Evolutionary conservation across 2,888 invertebrate species (phyloP), one percentile per base, ranked within the genome.

Genomic region (Ceratothoa steindachneri): DNA sequence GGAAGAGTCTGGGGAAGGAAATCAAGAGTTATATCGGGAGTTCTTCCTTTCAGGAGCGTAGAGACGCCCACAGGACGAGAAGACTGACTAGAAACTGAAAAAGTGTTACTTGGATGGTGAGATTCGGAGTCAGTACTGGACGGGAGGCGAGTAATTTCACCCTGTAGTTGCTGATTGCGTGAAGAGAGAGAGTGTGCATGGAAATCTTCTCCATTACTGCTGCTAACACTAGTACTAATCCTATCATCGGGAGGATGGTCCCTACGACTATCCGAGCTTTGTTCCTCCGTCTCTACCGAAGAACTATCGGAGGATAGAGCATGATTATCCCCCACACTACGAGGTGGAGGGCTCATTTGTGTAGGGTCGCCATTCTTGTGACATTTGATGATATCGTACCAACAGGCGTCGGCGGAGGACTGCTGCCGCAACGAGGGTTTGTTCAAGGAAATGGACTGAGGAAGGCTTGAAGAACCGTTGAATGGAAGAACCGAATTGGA

Each of bases 361-460:
- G 60, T 12, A 24, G 60, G 28, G 70, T 68, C 30, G 30, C 66
- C n/a, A 66, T 41, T 28, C 51, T 27, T 19, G 52, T 69, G 52
- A 15, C 73, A 77, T 12, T 72, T 71, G 27, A 77, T 70, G n/a
- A 77, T 77, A 30, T 77, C 77, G 60, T 77, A 77, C 77, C 77
- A 77, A 31, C 73, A 77, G 22, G 22, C 60, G 24, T 60, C 22
- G 24, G 60, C 22, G 12, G 22, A 60, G 12, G 60, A 60, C 2
- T 60, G 60, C 12, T 60, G 55, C 12, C 19, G 55, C 19, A 55
- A 22, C 12, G 55, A 55, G 15, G 9, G 15, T 22, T 55, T 55
- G 5, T 55, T 55, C 7, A 22, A 55, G 7, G 55, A 55, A 55
- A 7, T 55, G 5, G 55, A 55, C 19, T 55, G 55, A 19, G 55